phyloP scores from a whole-genome alignment of 2,888 invertebrate genomes.

The Neoaliturus tenellus region DNA sequence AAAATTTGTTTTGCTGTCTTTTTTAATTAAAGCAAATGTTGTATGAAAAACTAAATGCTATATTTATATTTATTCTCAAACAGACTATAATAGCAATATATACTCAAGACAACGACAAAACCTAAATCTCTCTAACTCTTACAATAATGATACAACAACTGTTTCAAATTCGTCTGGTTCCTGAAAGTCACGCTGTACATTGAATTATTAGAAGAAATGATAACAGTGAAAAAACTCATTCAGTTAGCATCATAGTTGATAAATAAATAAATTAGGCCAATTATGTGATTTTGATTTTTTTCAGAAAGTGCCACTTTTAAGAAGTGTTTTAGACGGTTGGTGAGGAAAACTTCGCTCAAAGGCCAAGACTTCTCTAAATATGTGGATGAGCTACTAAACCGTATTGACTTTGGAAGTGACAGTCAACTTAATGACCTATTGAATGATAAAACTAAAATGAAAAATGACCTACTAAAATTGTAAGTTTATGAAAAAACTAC shows the following conservation, averaged over 20 bases:
- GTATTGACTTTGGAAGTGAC: not conserved
- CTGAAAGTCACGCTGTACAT: not conserved
- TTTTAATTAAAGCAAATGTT: no score
- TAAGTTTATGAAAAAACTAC: not conserved
- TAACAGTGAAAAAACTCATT: no score
- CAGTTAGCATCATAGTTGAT: no score
- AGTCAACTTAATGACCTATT: not conserved
- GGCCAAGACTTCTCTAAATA: constrained; percentile 34
- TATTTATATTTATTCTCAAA: no score
- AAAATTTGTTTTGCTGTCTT: no score
- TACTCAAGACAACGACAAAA: no score
- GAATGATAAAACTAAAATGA: not conserved
- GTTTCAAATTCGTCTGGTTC: no score
- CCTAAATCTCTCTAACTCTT: no score
- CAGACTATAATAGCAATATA: no score
- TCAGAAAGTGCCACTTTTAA: constrained; percentile 48
- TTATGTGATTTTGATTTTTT: not conserved
- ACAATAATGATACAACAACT: no score
- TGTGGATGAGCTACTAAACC: constrained; percentile 23
- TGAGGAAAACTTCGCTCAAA: constrained; percentile 28
- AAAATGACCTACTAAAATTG: not conserved
- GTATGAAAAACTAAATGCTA: no score
- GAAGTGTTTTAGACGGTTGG: constrained; percentile 46
- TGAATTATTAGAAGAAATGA: not conserved
- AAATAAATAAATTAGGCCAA: no score